These are phyloP conservation scores for Phenganax subtilis DNA, from an alignment of 92 coral and sea anemone species.

Conservation along the genomic window DNA sequence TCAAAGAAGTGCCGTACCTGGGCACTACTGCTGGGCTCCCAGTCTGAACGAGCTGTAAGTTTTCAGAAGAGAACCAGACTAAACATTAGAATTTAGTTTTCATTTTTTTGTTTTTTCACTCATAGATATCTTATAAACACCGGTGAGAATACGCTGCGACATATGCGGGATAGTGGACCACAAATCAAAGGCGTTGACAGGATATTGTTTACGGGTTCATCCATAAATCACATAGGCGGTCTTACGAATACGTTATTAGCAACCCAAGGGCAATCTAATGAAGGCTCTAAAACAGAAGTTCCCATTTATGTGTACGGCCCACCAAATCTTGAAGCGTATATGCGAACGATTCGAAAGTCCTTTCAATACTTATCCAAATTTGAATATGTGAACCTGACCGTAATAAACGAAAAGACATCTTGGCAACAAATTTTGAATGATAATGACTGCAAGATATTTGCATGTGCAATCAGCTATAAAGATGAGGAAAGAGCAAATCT, in stretches of 20 bases:
- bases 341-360: slow-evolving; percentile 65
- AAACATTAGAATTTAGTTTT: neutral
- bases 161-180: slow-evolving; percentile 67
- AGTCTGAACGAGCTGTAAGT: too few species aligned
- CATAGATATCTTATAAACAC: slow-evolving; percentile 82
- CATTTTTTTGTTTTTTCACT: neutral
- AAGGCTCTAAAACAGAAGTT: neutral
- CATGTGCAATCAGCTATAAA: slow-evolving; percentile 6
- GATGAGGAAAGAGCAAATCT: neutral
- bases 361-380: slow-evolving; percentile 70
- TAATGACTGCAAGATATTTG: slow-evolving; percentile 62
- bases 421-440: slow-evolving; percentile 46
- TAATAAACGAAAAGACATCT: slow-evolving; percentile 3
- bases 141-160: slow-evolving; percentile 93
- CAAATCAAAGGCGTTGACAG: slow-evolving; percentile 59
- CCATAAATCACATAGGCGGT: slow-evolving; percentile 82
- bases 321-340: slow-evolving; percentile 56
- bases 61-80: too few species aligned
- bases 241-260: slow-evolving; percentile 87
- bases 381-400: slow-evolving; percentile 46
- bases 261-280: slow-evolving; percentile 46
- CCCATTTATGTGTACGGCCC: slow-evolving; percentile 64
- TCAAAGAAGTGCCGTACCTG: too few species aligned
- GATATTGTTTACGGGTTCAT: slow-evolving; percentile 69
- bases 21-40: too few species aligned